Evolutionary conservation across 1,140 invertebrate species (phyloP).

Genomic region (Calliopsis andreniformis): DNA sequence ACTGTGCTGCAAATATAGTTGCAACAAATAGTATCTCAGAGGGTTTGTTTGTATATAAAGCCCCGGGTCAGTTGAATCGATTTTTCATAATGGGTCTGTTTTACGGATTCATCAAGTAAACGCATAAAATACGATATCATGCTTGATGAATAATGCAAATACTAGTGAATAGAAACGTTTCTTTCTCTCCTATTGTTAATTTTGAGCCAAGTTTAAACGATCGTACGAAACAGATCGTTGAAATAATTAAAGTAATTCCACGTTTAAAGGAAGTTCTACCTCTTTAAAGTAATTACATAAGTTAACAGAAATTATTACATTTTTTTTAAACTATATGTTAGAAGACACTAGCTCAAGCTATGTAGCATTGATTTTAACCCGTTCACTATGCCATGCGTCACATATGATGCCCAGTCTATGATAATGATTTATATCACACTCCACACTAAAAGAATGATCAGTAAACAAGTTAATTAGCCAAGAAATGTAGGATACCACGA

Average conservation of each 20-base stretch:
- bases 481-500: too few species aligned
- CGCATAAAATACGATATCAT: background rate
- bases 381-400: too few species aligned
- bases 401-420: too few species aligned
- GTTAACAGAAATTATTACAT: too few species aligned
- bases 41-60: background rate
- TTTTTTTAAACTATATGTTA: too few species aligned
- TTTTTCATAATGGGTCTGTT: background rate
- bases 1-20: background rate
- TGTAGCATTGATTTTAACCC: too few species aligned
- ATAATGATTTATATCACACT: too few species aligned
- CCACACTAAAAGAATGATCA: too few species aligned
- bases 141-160: background rate
- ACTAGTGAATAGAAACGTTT: background rate
- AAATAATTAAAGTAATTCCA: background rate
- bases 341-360: too few species aligned
- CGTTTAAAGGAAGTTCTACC: too few species aligned
- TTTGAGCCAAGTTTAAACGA: background rate
- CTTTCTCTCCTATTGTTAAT: background rate
- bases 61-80: conserved; percentile 19
- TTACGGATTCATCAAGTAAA: background rate
- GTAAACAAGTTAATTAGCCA: too few species aligned
- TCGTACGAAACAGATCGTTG: background rate
- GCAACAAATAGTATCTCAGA: background rate
- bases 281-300: too few species aligned